phyloP scores from a whole-genome alignment of 1,140 invertebrate species.

The Sitobion miscanthi region DNA sequence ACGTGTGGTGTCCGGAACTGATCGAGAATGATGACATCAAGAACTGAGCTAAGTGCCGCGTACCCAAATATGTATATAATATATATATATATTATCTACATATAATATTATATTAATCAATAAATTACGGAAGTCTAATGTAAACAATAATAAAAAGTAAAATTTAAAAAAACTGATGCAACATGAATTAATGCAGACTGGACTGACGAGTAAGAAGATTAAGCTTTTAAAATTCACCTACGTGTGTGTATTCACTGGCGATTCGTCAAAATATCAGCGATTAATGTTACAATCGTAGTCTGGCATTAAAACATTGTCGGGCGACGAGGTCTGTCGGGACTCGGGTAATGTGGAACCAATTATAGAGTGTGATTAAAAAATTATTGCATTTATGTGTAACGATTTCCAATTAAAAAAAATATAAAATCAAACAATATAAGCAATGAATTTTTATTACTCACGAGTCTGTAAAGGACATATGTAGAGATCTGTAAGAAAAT shows the following conservation, averaged over 20 bases:
- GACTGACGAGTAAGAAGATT: background rate
- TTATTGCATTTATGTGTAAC: background rate
- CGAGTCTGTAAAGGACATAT: background rate
- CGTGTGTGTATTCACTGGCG: background rate
- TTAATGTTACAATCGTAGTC: background rate
- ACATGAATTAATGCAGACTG: background rate
- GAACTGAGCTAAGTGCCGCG: background rate
- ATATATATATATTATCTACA: background rate
- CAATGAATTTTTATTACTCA: background rate
- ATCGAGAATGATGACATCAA: constrained; percentile 58
- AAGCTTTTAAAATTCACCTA: background rate
- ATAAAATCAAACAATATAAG: background rate
- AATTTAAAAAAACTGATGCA: background rate
- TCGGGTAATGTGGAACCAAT: background rate
- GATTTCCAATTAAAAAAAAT: background rate
- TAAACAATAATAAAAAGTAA: background rate
- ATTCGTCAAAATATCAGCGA: background rate
- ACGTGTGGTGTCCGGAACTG: constrained; percentile 57
- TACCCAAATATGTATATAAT: background rate
- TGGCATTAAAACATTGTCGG: background rate
- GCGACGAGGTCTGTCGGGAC: background rate
- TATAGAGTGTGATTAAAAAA: background rate
- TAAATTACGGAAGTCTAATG: background rate
- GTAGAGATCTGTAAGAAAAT: background rate
- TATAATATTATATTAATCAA: background rate